A percentile compares a stretch with the other conserved stretches of the same genome.
Conservation (phyloP, 2,797 vertebrate genomes). For the Pseudochromis fuscus region DNA sequence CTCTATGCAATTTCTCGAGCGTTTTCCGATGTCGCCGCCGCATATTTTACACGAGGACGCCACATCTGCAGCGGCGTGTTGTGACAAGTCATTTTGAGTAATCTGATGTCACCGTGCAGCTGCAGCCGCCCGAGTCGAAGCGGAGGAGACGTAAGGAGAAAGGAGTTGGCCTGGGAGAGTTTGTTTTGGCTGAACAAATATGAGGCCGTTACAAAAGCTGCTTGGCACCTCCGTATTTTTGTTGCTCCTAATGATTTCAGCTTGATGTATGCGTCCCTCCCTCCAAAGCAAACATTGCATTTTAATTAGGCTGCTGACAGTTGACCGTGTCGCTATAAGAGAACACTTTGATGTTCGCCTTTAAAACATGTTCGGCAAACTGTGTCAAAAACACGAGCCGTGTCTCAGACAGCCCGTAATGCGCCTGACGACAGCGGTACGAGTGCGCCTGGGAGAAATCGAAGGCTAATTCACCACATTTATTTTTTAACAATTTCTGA, state of each 20-base stretch:
- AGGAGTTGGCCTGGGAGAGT: slow-evolving; percentile 42
- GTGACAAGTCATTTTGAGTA: slow-evolving; percentile 42
- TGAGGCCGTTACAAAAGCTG: slow-evolving; percentile 57
- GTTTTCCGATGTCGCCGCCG: slow-evolving; percentile 15
- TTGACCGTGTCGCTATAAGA: slow-evolving; percentile 60
- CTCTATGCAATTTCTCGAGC: not conserved
- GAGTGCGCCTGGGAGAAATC: slow-evolving; percentile 37
- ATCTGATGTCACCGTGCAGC: slow-evolving; percentile 66
- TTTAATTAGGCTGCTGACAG: slow-evolving; percentile 72
- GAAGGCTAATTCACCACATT: slow-evolving; percentile 47
- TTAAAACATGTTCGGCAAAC: slow-evolving; percentile 59
- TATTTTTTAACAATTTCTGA: slow-evolving; percentile 40
- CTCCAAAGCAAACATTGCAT: slow-evolving; percentile 74
- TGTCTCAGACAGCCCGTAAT: slow-evolving; percentile 54
- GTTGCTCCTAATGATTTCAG: slow-evolving; percentile 61
- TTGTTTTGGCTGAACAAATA: slow-evolving; percentile 70
- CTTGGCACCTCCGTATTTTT: slow-evolving; percentile 62
- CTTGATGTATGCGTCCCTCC: slow-evolving; percentile 54
- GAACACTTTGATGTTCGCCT: slow-evolving; percentile 65
- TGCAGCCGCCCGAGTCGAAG: slow-evolving; percentile 40
- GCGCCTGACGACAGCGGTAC: slow-evolving; percentile 34
- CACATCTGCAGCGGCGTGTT: slow-evolving; percentile 35
- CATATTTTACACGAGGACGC: slow-evolving; percentile 17
- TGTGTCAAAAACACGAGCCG: slow-evolving; percentile 61
- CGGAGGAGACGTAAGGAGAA: slow-evolving; percentile 27